Evolutionary conservation across 1,140 invertebrate species (phyloP), one percentile per base, ranked within the genome.

Genomic region (Macrostomum lignano): DNA sequence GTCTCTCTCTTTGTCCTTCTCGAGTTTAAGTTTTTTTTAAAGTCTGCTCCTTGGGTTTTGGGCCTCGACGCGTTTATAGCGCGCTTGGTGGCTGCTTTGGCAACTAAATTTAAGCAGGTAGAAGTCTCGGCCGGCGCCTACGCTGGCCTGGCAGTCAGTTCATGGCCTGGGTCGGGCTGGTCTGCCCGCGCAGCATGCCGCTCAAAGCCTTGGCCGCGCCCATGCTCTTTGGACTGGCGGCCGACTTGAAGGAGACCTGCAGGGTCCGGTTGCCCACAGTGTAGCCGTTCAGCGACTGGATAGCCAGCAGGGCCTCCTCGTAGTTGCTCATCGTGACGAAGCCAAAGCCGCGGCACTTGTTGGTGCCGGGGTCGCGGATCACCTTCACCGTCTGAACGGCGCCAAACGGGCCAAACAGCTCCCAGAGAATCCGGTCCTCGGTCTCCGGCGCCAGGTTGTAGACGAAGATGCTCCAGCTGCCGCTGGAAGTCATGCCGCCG

Each of bases 241-340:
- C 24, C 11, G 14, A 82, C 67, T 84, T 86, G 67, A 93, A 93
- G 57, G 79, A 88, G 49, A 96, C 86, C 67, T 96, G 86, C 45
- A 96, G 69, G 39, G 91, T 78, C 34, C 86, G 69, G 62, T 88
- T 91, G 46, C 81, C 82, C 42, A 96, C 67, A 40, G 78, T 82
- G 62, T 88, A 93, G 32, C 86, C 86, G 61, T 96, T 94, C 36
- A 96, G 67, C 39, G 77, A 81, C 58, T 86, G 79, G 46, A 96
- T 94, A 33, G 88, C 86, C 38, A 86, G 73, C 17, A 88, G 70
- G 9, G 86, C 82, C 54, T 94, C 86, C 55, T 94, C 84, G 62
- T 94, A 94, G 60, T 93, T 91, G 46, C 81, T 91, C 88, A 96
- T 96, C 34, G 82, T 93, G 37, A 98, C 84, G 60, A 94, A 93